phyloP scores from a whole-genome alignment of 2,888 invertebrate species.

The Hydriomena furcata region DNA sequence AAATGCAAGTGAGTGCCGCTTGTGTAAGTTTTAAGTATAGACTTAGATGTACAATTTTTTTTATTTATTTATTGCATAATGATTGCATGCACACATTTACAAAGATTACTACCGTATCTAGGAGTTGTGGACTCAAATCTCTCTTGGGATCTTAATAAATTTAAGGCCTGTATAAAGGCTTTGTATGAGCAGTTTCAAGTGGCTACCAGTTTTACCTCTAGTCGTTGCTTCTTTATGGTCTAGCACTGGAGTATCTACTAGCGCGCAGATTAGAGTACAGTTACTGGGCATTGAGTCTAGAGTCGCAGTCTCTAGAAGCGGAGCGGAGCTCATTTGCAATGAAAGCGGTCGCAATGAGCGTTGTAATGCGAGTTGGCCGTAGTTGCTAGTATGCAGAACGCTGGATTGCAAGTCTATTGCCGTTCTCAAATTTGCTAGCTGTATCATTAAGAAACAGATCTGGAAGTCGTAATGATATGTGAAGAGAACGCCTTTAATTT shows the following conservation, averaged over 20 bases:
- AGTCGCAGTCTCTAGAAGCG: conserved; percentile 38
- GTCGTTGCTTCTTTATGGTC: background rate
- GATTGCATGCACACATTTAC: too few relatives aligned
- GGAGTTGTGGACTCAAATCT: too few relatives aligned
- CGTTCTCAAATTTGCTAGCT: conserved; percentile 42
- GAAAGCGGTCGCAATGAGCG: conserved; percentile 57
- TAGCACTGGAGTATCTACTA: conserved; percentile 37
- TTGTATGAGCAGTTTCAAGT: too few relatives aligned
- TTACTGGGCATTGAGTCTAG: conserved; percentile 32
- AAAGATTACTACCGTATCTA: too few relatives aligned
- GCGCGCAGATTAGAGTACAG: conserved; percentile 27
- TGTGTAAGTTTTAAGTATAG: too few relatives aligned
- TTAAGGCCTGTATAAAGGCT: too few relatives aligned
- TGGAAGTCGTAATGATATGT: too few relatives aligned
- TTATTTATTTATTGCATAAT: too few relatives aligned
- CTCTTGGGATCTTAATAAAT: too few relatives aligned
- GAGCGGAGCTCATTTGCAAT: conserved; percentile 65
- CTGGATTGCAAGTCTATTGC: conserved; percentile 48
- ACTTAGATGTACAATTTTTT: too few relatives aligned
- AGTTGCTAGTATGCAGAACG: conserved; percentile 46
- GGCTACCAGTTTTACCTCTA: background rate
- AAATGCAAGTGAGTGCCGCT: too few relatives aligned
- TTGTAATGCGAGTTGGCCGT: conserved; percentile 59
- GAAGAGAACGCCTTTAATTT: too few relatives aligned
- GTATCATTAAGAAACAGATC: conserved; percentile 13